Evolutionary conservation across 2,888 invertebrate genomes (phyloP).

Genomic region (Stenotaenia linearis): DNA sequence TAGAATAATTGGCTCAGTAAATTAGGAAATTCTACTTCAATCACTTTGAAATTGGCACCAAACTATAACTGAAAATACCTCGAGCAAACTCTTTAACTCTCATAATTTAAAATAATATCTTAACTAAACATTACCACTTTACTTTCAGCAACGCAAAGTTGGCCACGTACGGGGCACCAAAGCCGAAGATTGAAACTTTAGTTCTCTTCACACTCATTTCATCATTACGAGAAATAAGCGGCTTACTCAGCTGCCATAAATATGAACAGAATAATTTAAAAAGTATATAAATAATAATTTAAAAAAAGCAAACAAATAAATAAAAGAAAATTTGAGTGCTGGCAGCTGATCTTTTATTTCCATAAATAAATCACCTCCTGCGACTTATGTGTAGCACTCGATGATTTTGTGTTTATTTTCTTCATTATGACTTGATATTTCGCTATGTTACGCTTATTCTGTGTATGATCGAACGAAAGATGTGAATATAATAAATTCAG

Average conservation of each 20-base stretch:
- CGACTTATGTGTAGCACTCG: no score
- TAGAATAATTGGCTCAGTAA: no score
- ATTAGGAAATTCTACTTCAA: no score
- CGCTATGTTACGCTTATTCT: background rate
- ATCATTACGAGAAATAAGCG: background rate
- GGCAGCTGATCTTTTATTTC: no score
- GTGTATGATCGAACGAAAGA: no score
- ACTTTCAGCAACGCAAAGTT: conserved; percentile 66
- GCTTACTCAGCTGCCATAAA: background rate
- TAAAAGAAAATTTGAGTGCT: background rate
- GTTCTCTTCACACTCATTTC: background rate
- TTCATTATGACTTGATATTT: background rate
- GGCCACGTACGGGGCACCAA: conserved; percentile 88
- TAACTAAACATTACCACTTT: conserved; percentile 37
- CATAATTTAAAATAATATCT: no score
- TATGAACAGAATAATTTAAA: background rate
- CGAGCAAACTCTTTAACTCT: no score
- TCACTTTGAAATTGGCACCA: no score
- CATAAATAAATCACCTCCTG: no score
- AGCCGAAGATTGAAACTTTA: conserved; percentile 57
- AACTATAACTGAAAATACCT: no score
- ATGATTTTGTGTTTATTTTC: background rate
- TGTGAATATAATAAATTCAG: no score
- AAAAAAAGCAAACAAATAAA: background rate
- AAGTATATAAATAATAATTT: no score